Evolutionary conservation across 2,888 invertebrate genomes (phyloP).

Genomic region (Oligia latruncula): DNA sequence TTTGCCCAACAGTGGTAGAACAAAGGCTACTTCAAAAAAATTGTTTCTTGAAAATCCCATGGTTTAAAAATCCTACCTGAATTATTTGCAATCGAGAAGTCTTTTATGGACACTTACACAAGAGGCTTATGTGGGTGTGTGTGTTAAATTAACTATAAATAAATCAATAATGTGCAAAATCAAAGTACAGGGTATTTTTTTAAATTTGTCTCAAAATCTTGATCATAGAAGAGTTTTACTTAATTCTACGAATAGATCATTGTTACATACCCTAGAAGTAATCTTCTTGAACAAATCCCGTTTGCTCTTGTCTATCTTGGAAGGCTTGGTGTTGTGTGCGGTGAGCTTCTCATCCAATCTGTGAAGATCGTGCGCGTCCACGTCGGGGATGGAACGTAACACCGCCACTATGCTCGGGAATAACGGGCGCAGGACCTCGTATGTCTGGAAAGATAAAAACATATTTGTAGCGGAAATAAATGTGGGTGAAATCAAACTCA

Average conservation of each 20-base stretch:
- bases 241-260: not conserved
- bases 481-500: too few relatives aligned
- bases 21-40: not conserved
- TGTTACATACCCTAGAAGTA: slow-evolving; percentile 92
- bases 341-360: slow-evolving; percentile 96
- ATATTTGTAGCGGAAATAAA: not conserved
- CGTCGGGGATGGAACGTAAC: slow-evolving; percentile 95
- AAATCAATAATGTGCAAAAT: not conserved
- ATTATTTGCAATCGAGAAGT: not conserved
- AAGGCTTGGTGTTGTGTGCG: slow-evolving; percentile 92
- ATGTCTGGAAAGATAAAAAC: slow-evolving; percentile 81
- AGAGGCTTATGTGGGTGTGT: not conserved
- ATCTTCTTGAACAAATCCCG: slow-evolving; percentile 97
- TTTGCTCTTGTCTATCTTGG: slow-evolving; percentile 96
- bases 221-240: too few relatives aligned
- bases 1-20: not conserved
- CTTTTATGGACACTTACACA: not conserved
- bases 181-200: not conserved
- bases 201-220: not conserved
- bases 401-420: slow-evolving; percentile 93
- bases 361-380: slow-evolving; percentile 94
- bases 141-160: not conserved
- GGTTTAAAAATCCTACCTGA: not conserved
- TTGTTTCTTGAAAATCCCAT: not conserved
- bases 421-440: slow-evolving; percentile 94